Conservation (phyloP, 2,797 vertebrate species). For the Vultur gryphus region DNA sequence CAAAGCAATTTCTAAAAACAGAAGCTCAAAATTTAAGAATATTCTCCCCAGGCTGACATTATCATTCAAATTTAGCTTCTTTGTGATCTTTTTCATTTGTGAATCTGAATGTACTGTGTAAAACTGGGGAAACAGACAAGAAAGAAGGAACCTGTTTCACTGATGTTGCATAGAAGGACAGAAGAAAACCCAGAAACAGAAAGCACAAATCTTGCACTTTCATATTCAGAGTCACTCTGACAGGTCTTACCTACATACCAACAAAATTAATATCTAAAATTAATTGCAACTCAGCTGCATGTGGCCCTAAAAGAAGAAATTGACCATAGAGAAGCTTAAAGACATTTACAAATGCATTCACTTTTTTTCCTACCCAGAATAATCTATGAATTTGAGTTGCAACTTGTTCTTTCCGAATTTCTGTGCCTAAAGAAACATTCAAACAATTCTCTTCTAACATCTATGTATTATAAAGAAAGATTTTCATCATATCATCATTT, state of each 20-base stretch:
- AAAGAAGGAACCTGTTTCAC: background rate
- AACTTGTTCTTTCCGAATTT: background rate
- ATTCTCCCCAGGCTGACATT: background rate
- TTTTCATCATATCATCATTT: background rate
- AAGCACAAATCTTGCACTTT: background rate
- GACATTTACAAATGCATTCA: background rate
- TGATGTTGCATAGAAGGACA: background rate
- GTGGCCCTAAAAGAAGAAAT: background rate
- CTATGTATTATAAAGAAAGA: background rate
- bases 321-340: background rate
- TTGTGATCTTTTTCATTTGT: background rate
- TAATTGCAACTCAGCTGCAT: background rate
- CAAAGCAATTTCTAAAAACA: constrained; percentile 33
- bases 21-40: background rate
- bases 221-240: background rate
- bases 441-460: background rate
- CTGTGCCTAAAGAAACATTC: background rate
- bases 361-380: background rate
- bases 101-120: background rate
- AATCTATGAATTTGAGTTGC: background rate
- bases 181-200: background rate
- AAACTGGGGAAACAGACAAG: background rate
- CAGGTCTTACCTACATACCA: background rate
- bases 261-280: background rate
- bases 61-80: background rate